Conservation (phyloP, 2,888 invertebrate genomes). For the Dilophus febrilis region DNA sequence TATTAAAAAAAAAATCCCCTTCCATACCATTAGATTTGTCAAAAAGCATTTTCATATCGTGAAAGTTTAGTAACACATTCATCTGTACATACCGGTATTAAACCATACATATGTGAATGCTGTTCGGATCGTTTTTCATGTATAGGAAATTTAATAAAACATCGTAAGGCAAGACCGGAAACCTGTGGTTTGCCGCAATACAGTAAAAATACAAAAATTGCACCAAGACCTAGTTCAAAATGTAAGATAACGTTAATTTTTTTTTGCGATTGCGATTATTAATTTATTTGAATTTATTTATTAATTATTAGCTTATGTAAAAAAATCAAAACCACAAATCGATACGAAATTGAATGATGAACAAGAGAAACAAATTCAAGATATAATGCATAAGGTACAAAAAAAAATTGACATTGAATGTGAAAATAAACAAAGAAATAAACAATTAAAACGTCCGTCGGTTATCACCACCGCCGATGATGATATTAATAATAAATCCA, state of each 20-base stretch:
- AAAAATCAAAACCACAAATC: neutral
- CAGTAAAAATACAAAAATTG: slow-evolving; percentile 14
- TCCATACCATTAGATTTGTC: slow-evolving; percentile 19
- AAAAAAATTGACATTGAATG: too few relatives aligned
- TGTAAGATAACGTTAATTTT: too few relatives aligned
- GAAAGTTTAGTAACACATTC: slow-evolving; percentile 33
- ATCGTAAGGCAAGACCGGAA: slow-evolving; percentile 28
- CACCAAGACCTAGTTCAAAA: slow-evolving; percentile 9
- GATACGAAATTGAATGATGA: neutral
- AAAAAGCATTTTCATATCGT: slow-evolving; percentile 30
- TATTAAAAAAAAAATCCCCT: neutral
- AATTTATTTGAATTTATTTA: neutral
- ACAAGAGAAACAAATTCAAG: too few relatives aligned
- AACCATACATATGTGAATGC: slow-evolving; percentile 29
- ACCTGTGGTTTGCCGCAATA: slow-evolving; percentile 28
- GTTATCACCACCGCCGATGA: neutral
- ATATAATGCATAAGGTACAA: neutral
- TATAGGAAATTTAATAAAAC: slow-evolving; percentile 32
- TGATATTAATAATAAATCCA: neutral
- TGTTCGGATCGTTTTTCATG: slow-evolving; percentile 33
- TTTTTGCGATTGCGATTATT: neutral
- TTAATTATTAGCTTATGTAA: slow-evolving; percentile 1
- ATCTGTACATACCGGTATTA: slow-evolving; percentile 30
- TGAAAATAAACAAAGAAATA: too few relatives aligned
- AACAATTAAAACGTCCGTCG: too few relatives aligned